Percentiles rank a stretch among this genome's conserved stretches.
Conservation (phyloP, 2,797 vertebrate genomes). For the Poeciliopsis presidionis region DNA sequence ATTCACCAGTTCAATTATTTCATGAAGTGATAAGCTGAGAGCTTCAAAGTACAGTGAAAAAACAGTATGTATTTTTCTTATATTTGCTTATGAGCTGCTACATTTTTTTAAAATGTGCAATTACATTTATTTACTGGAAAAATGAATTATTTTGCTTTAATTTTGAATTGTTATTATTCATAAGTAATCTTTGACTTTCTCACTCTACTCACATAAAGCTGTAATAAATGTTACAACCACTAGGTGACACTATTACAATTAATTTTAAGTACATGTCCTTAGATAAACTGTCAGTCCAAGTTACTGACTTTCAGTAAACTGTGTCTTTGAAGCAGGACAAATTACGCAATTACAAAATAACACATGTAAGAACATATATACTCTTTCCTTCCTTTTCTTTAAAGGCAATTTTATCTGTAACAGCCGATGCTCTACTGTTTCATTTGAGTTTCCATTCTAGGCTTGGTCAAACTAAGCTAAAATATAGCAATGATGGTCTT, state of each 20-base stretch:
- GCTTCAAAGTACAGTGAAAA: no score
- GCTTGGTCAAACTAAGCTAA: not conserved
- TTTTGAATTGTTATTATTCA: not conserved
- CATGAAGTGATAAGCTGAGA: no score
- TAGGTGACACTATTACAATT: conserved; percentile 1
- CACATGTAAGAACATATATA: not conserved
- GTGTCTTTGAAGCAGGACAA: not conserved
- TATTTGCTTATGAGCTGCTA: no score
- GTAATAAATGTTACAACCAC: conserved; percentile 5
- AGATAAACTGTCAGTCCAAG: not conserved
- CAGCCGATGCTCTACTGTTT: not conserved
- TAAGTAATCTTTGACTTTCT: not conserved
- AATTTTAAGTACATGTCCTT: not conserved
- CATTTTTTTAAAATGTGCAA: no score
- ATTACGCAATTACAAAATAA: not conserved
- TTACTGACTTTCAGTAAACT: no score
- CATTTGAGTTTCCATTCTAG: no score
- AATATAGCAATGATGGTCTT: not conserved
- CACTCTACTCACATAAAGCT: not conserved
- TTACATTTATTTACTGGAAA: no score
- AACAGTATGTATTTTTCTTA: no score
- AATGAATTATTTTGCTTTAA: no score
- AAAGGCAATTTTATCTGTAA: not conserved
- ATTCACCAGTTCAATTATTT: no score
- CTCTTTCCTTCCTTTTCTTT: not conserved